These are phyloP conservation scores for Sapayoa aenigma DNA, from an alignment of 2,113 vertebrate species.

Conservation along the genomic window DNA sequence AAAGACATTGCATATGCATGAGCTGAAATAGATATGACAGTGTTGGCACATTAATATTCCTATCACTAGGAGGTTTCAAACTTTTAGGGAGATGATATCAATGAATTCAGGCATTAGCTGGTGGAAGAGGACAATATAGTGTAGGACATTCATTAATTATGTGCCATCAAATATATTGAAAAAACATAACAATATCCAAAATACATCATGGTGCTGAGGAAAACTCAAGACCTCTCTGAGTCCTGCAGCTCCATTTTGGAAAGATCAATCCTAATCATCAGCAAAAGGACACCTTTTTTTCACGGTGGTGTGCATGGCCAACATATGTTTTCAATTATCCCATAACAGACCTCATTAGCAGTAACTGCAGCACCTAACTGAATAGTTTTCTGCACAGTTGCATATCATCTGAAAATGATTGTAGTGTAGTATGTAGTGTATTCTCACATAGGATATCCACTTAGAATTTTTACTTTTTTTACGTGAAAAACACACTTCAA, in stretches of 20 bases:
- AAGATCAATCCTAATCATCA: conserved; percentile 38
- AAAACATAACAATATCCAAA: background rate
- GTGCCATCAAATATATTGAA: conserved; percentile 81
- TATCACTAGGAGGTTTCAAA: conserved; percentile 99
- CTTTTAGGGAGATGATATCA: conserved; percentile 97
- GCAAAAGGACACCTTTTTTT: conserved; percentile 28
- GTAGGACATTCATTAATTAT: conserved; percentile 84
- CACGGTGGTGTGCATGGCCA: conserved; percentile 39
- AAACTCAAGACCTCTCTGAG: conserved; percentile 26
- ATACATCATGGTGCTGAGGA: background rate
- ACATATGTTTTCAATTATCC: conserved; percentile 69
- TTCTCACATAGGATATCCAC: background rate
- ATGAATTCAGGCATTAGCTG: conserved; percentile 92
- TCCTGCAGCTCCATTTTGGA: background rate
- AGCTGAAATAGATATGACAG: conserved; percentile 99
- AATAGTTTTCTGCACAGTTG: conserved; percentile 20
- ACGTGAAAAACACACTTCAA: background rate
- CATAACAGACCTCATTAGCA: conserved; percentile 64
- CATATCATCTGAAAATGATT: conserved; percentile 15
- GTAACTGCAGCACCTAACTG: conserved; percentile 14
- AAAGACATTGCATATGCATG: conserved; percentile 99
- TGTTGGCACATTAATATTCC: conserved; percentile 99
- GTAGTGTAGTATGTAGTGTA: background rate
- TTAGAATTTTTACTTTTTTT: background rate
- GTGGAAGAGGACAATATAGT: conserved; percentile 85